These are phyloP conservation scores for Mugil cephalus DNA, from an alignment of 2,113 vertebrate species.

Conservation along the genomic window DNA sequence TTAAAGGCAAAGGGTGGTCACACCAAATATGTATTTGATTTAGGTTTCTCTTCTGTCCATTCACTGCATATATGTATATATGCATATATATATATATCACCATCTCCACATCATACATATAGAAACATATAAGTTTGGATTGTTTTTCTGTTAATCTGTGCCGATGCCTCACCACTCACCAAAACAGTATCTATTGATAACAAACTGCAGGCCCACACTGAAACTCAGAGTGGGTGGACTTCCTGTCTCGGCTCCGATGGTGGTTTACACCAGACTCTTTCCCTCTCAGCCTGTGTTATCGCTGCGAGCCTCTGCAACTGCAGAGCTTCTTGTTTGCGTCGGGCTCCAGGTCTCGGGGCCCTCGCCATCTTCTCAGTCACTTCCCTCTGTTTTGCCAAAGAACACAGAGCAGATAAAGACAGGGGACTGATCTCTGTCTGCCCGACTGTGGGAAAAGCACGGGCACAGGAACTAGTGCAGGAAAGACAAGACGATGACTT, in stretches of 20 bases:
- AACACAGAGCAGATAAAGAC: constrained; percentile 88
- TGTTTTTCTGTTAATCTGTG: constrained; percentile 40
- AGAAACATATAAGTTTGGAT: too few relatives aligned
- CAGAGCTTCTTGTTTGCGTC: constrained; percentile 69
- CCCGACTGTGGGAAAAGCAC: constrained; percentile 87
- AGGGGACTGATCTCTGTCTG: constrained; percentile 73
- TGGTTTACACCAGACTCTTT: constrained; percentile 50
- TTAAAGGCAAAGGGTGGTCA: too few relatives aligned
- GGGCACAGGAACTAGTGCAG: constrained; percentile 77
- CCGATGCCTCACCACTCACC: constrained; percentile 30
- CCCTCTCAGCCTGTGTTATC: constrained; percentile 65
- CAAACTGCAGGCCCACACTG: constrained; percentile 40
- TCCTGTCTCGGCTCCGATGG: constrained; percentile 71
- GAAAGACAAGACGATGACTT: constrained; percentile 74
- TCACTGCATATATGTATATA: too few relatives aligned
- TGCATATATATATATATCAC: too few relatives aligned
- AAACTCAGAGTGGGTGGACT: constrained; percentile 71
- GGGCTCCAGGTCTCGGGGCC: constrained; percentile 65
- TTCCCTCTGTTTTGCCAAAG: constrained; percentile 93
- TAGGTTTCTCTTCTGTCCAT: too few relatives aligned
- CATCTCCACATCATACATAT: too few relatives aligned
- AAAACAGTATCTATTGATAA: constrained; percentile 61
- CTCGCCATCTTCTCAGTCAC: constrained; percentile 85
- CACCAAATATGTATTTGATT: too few relatives aligned
- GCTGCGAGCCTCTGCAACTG: constrained; percentile 21